Percentiles rank a stretch among this genome's conserved stretches.
These are phyloP conservation scores for Ascidia mentula DNA, from an alignment of 23 tunicate genomes.

Conservation along the genomic window DNA sequence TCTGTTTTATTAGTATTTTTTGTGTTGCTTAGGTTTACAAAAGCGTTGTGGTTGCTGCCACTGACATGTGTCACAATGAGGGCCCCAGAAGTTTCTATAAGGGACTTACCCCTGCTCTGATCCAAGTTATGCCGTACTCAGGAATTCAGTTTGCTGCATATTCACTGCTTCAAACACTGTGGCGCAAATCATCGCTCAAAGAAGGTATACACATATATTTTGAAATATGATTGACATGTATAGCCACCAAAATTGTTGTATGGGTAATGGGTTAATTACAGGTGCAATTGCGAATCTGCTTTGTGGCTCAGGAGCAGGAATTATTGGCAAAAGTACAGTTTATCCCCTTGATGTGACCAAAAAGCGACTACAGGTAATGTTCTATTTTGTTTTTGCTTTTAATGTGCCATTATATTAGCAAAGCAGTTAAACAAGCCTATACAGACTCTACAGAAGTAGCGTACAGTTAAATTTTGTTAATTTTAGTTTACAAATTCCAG, in stretches of 20 bases:
- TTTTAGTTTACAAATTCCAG: too few species aligned
- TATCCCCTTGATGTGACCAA: constrained; percentile 87
- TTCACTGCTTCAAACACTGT: constrained; percentile 45
- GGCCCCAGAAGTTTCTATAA: constrained; percentile 58
- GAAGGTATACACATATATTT: constrained; percentile 38
- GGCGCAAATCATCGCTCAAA: constrained; percentile 27
- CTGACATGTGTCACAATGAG: constrained; percentile 39
- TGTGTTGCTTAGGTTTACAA: constrained; percentile 54
- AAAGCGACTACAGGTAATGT: constrained; percentile 78
- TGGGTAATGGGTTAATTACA: constrained; percentile 4
- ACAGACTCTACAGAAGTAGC: background rate
- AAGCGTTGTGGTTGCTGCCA: constrained; percentile 20
- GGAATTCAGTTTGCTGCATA: constrained; percentile 61
- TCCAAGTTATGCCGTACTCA: constrained; percentile 70
- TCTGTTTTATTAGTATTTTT: too few species aligned
- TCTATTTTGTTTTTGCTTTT: background rate
- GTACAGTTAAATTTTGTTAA: background rate
- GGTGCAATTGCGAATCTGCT: constrained; percentile 38
- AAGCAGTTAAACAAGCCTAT: background rate
- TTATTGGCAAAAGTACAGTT: constrained; percentile 51
- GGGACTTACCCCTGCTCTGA: constrained; percentile 71
- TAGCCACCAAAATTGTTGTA: background rate
- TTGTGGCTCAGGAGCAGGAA: constrained; percentile 77
- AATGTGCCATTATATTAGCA: background rate
- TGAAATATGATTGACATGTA: too few species aligned